Evolutionary conservation across 2,888 invertebrate species (phyloP).

Genomic region (Eutolmus rufibarbis): DNA sequence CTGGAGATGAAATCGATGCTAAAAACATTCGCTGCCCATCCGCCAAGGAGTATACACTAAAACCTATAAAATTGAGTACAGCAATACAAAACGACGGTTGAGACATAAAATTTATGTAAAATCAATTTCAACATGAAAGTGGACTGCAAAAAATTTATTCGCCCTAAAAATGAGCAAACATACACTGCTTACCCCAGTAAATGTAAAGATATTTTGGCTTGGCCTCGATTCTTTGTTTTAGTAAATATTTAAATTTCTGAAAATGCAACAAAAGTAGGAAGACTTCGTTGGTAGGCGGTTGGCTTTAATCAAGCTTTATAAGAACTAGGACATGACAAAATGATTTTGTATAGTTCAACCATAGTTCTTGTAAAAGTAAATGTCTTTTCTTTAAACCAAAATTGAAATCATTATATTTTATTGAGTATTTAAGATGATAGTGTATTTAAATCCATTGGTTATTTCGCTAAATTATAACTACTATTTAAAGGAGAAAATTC

Average conservation of each 20-base stretch:
- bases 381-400: too few species aligned
- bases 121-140: not conserved
- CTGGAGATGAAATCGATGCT: not conserved
- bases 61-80: not conserved
- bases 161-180: not conserved
- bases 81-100: not conserved
- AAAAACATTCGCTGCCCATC: not conserved
- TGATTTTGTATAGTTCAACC: too few species aligned
- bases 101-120: not conserved
- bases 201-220: not conserved
- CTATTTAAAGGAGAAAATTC: too few species aligned
- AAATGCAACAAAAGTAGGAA: not conserved
- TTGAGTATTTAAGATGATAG: too few species aligned
- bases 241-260: not conserved
- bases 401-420: too few species aligned
- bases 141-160: not conserved
- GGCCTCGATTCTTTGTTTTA: not conserved
- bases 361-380: too few species aligned
- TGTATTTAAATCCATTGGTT: too few species aligned
- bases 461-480: too few species aligned
- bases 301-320: not conserved
- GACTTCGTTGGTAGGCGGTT: not conserved
- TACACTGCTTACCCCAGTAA: not conserved
- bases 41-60: not conserved
- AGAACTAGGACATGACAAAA: too few species aligned